Evolutionary conservation across 2,797 vertebrate species (phyloP).

Genomic region (Alauda arvensis): DNA sequence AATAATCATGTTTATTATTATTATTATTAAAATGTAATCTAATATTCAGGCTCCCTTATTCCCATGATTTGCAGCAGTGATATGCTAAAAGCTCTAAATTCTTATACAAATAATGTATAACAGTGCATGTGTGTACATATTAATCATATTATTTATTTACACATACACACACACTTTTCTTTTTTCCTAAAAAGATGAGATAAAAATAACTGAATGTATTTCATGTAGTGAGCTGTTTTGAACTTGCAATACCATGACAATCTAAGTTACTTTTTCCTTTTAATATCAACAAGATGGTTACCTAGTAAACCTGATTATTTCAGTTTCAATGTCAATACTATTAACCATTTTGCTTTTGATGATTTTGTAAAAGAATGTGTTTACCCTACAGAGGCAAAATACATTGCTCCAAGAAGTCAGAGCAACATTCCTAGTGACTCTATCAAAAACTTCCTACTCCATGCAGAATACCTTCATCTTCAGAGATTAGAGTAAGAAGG

Average conservation of each 20-base stretch:
- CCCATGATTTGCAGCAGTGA: neutral
- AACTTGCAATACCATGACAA: neutral
- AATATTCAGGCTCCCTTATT: neutral
- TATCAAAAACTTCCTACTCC: neutral
- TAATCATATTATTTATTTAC: neutral
- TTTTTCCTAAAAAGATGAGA: neutral
- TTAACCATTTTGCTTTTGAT: neutral
- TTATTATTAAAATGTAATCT: neutral
- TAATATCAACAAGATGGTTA: neutral
- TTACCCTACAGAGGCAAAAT: neutral
- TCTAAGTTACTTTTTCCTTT: neutral
- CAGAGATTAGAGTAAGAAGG: slow-evolving; percentile 86
- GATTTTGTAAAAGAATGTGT: neutral
- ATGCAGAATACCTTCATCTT: slow-evolving; percentile 83
- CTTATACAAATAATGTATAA: neutral
- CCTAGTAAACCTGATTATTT: neutral
- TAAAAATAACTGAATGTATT: neutral
- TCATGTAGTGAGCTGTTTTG: neutral
- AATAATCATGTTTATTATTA: neutral
- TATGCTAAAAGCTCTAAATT: neutral
- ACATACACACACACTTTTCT: neutral
- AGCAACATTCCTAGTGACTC: neutral
- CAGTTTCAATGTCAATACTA: neutral
- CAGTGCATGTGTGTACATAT: neutral
- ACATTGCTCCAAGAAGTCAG: neutral